These are phyloP conservation scores for Mesaphorura yosii DNA, from an alignment of 1,140 invertebrate species.

Conservation along the genomic window DNA sequence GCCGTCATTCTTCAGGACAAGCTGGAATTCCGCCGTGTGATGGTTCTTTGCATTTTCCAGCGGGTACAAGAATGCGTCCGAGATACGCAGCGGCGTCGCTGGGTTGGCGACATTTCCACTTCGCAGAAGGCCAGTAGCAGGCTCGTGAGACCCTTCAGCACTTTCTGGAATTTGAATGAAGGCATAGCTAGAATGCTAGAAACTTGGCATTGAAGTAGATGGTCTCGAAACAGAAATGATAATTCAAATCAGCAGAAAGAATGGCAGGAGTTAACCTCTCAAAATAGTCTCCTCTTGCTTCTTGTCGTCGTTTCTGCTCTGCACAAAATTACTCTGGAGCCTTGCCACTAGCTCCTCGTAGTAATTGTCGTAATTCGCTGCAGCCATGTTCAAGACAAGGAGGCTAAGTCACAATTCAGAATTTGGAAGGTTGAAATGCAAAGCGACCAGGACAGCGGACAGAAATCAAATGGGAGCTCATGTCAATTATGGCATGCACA, in stretches of 20 bases:
- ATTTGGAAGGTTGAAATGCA: too few species aligned
- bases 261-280: neutral
- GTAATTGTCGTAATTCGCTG: neutral
- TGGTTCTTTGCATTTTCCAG: slow-evolving; percentile 36
- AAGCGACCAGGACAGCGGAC: too few species aligned
- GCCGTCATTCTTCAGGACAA: slow-evolving; percentile 31
- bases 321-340: neutral
- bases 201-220: neutral
- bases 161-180: neutral
- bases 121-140: neutral
- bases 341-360: neutral
- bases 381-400: too few species aligned
- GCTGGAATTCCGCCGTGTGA: slow-evolving; percentile 37
- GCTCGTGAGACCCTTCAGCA: neutral
- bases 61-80: slow-evolving; percentile 34
- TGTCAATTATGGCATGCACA: too few species aligned
- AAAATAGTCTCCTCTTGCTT: neutral
- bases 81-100: slow-evolving; percentile 30
- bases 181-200: neutral
- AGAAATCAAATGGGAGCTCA: too few species aligned
- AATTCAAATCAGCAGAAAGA: neutral
- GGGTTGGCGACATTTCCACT: neutral
- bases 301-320: neutral
- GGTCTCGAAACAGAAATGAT: neutral
- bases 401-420: too few species aligned